Conservation (phyloP, 1,140 invertebrate genomes). For the Anadara kagoshimensis region DNA sequence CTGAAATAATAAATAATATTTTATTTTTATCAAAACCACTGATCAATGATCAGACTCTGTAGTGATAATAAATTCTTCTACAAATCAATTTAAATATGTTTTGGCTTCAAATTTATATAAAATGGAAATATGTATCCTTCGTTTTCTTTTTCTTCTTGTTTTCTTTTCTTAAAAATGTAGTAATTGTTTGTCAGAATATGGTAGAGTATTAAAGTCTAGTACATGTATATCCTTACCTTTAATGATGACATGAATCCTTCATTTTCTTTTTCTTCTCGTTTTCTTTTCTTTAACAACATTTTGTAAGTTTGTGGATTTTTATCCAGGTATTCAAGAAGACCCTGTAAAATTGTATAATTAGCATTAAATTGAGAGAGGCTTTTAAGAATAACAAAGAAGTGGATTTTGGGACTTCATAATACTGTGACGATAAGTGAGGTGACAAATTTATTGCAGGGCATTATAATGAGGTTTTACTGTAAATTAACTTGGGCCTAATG, state of each 20-base stretch:
- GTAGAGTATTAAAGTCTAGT: no score
- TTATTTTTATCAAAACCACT: no score
- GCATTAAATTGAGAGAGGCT: not conserved
- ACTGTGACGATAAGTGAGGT: no score
- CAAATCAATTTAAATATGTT: not conserved
- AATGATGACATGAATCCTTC: constrained; percentile 50
- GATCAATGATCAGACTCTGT: no score
- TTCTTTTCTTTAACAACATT: constrained; percentile 49
- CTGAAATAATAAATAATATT: constrained; percentile 22
- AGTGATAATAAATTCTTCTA: not conserved
- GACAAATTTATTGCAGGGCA: no score
- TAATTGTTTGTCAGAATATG: no score
- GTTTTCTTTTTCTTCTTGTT: constrained; percentile 55
- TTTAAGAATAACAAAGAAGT: no score
- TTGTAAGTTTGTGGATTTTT: constrained; percentile 48
- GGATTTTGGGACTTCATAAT: no score
- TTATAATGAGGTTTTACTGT: no score
- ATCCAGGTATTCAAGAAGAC: constrained; percentile 50
- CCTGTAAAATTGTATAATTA: constrained; percentile 30
- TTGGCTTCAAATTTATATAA: no score
- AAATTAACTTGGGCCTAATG: no score
- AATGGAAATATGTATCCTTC: constrained; percentile 24
- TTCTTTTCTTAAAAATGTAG: constrained; percentile 53
- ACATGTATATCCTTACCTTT: constrained; percentile 53
- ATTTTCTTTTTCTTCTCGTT: constrained; percentile 55